Evolutionary conservation across 2,113 vertebrate genomes (phyloP).

Genomic region (Emydura subglobosa): DNA sequence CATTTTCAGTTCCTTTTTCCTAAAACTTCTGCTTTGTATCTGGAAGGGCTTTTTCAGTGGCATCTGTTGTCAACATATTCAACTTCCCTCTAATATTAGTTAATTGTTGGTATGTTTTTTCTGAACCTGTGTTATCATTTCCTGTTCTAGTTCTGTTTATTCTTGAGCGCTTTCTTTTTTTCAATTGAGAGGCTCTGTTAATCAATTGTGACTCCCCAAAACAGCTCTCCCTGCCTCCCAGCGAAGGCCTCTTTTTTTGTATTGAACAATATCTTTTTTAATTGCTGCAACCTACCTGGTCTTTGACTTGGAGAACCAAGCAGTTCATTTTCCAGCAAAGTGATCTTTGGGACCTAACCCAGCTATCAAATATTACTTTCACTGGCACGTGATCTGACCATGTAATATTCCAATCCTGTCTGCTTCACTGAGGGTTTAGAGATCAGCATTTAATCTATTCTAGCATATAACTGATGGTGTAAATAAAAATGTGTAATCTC

Average conservation of each 20-base stretch:
- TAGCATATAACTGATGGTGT: neutral
- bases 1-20: neutral
- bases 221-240: neutral
- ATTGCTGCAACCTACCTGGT: neutral
- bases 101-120: neutral
- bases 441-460: neutral
- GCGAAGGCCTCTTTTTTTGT: too few relatives aligned
- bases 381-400: neutral
- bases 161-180: neutral
- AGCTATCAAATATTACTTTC: neutral
- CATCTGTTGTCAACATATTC: neutral
- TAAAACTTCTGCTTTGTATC: neutral
- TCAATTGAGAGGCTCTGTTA: neutral
- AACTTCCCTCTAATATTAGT: neutral
- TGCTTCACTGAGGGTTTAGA: neutral
- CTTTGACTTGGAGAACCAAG: neutral
- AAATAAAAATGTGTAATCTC: neutral
- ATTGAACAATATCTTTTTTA: neutral
- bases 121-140: neutral
- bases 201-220: neutral
- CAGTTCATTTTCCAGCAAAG: neutral
- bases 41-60: neutral
- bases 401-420: neutral
- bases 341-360: too few relatives aligned
- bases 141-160: neutral